Conservation (phyloP, 2,113 vertebrate species). For the Scortum barcoo region DNA sequence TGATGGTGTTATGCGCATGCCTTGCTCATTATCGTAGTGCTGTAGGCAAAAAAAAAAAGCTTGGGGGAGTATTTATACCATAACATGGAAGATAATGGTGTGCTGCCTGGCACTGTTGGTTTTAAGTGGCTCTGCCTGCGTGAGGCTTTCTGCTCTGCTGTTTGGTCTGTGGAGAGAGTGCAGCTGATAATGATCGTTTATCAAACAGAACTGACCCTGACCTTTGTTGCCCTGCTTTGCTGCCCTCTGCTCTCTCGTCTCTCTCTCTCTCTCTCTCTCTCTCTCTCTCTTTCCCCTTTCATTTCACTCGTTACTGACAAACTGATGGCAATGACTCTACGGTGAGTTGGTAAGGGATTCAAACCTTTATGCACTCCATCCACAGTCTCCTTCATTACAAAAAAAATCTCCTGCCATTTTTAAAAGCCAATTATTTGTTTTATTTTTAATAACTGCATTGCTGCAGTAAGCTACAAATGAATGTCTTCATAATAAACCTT, state of each 20-base stretch:
- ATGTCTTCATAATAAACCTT: not conserved
- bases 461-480: not conserved
- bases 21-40: not conserved
- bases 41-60: too few relatives aligned
- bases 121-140: constrained; percentile 42
- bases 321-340: not conserved
- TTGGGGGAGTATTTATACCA: constrained; percentile 30
- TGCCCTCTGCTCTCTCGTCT: not conserved
- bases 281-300: not conserved
- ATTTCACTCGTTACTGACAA: not conserved
- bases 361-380: not conserved
- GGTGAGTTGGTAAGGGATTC: not conserved
- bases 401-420: constrained; percentile 5
- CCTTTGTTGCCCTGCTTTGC: too few relatives aligned
- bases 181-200: constrained; percentile 60
- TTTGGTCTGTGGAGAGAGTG: constrained; percentile 40
- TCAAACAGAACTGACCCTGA: constrained; percentile 42
- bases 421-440: not conserved
- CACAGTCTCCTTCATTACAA: constrained; percentile 1
- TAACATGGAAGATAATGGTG: constrained; percentile 37
- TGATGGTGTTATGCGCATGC: not conserved
- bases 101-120: constrained; percentile 29
- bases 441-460: not conserved
- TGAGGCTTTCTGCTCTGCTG: constrained; percentile 31
- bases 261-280: not conserved